Evolutionary conservation across 2,888 invertebrate species (phyloP).

Genomic region (Silvanus unidentatus): DNA sequence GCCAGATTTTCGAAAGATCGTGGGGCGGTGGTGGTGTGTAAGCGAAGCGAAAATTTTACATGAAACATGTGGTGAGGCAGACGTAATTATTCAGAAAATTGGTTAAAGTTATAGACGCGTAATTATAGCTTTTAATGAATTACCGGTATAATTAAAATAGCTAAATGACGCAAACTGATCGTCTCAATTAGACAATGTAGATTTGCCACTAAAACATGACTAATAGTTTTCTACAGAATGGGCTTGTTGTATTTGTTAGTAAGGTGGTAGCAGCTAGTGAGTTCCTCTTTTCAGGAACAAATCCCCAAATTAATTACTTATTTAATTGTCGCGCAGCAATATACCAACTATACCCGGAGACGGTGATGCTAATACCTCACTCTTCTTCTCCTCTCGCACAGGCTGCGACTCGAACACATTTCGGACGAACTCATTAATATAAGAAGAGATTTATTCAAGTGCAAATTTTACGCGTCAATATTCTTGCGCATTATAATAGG

Average conservation of each 20-base stretch:
- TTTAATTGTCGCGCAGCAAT: slow-evolving; percentile 27
- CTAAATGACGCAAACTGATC: slow-evolving; percentile 41
- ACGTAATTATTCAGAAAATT: slow-evolving; percentile 24
- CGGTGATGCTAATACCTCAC: no score
- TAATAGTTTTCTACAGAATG: slow-evolving; percentile 35
- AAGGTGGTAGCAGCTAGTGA: no score
- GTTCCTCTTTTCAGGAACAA: slow-evolving; percentile 22
- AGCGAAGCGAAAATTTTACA: slow-evolving; percentile 15
- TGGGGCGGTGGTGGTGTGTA: background rate
- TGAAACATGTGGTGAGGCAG: slow-evolving; percentile 16
- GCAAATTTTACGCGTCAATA: slow-evolving; percentile 15
- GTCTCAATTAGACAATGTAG: slow-evolving; percentile 41
- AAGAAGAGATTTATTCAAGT: slow-evolving; percentile 6
- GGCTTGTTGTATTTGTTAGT: slow-evolving; percentile 16
- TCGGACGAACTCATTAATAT: slow-evolving; percentile 14
- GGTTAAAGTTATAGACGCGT: slow-evolving; percentile 28
- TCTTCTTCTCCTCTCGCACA: no score
- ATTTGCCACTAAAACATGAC: slow-evolving; percentile 33
- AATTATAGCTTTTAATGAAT: slow-evolving; percentile 32
- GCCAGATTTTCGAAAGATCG: background rate
- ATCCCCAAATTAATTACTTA: slow-evolving; percentile 40
- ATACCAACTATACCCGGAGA: no score
- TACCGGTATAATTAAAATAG: slow-evolving; percentile 35
- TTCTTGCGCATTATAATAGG: slow-evolving; percentile 2
- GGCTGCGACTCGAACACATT: background rate